Base-by-base conservation (phyloP, 2,797 vertebrate genomes). In the Xenentodon cancila region DNA sequence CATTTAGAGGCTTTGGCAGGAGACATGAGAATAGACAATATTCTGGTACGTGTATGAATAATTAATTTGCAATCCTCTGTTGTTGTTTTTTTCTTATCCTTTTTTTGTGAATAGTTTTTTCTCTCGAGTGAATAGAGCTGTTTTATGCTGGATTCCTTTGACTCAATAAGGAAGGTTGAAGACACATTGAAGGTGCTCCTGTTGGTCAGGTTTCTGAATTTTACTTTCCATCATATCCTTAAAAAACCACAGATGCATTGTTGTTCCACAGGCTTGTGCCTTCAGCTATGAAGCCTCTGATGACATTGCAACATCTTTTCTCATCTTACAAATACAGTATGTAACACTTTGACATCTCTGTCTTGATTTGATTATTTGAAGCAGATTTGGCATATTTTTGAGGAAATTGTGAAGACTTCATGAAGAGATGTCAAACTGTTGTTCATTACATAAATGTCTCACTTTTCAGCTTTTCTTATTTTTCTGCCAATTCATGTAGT, bases 271-370 rank as follows among this genome's bases (percentile, higher is more conserved):
- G 37, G 43, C 53, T 63, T 16, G 9, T 57, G 63, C 46, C 58
- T 30, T 71, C 56, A 54, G 18, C 21, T 4, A 79, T 66, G 48
- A 76, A 34, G 59, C 57, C 54, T 81, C 57, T 67, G 50, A 44
- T 76, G 16, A 18, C 84, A 88, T 80, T 42, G 19, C 59, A 75
- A 51, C 75, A 77, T 84, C 63, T 82, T 78, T 80, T 78, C 78
- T 76, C 80, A 88, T 66, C 59, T 78, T 82, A 79, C 64, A 54
- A 53, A 80, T 78, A 73, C n/a, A n/a, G n/a, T n/a, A n/a, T 77
- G 69, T 68, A 81, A 82, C 74, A 77, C 60, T 92, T 92, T 91
- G 91, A 86, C 89, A 84, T 88, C 86, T 84, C 74, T 86, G 61
- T 19, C 5, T 63, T 37, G 11, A n/a, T 63, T 68, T 60, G 21